Evolutionary conservation across 2,797 vertebrate species (phyloP), one percentile per base, ranked within the genome.

Genomic region (Sorex maritimensis): DNA sequence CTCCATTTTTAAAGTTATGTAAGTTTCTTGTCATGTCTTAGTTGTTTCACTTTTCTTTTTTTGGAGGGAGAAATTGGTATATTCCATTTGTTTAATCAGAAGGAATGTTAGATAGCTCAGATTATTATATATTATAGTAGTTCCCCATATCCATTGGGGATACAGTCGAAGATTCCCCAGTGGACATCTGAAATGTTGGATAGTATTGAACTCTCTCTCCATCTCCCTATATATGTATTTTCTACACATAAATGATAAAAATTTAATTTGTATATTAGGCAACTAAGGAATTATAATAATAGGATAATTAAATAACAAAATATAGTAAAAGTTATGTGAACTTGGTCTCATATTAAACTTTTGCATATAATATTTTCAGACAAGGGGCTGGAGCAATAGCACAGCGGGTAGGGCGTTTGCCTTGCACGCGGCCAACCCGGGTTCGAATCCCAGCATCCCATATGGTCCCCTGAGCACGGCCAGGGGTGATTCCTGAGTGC

Each of bases 51-150:
- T 4, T 72, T 86, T 86, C 58, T 87, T 72, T 85, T 5, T 3
- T 65, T 23, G 68, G 44, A 94, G 41, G 52, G 88, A 69, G 41
- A 61, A 91, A 78, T 26, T 78, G 11, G 26, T 34, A 17, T 79
- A 69, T 88, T 79, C 82, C 87, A 46, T 80, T 85, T 78, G 19
- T 80, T 93, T 83, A 81, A 92, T 82, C 46, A 82, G 58, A 86
- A 94, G 63, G 71, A 46, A 69, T 68, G 10, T 80, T 84, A 86
- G 28, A 89, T 86, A 86, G 63, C 4, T 21, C 34, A 52, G 34
- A 55, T 41, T 91, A 23, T 12, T 63, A 58, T 73, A 81, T 83
- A 34, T 46, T 69, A 30, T 7, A 69, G 68, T 34, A 69, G 13
- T 6, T 26, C 30, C 67, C 68, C n/a, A 15, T 34, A 34, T 19